Conservation (phyloP, 2,888 invertebrate species). For the Tineola bisselliella region DNA sequence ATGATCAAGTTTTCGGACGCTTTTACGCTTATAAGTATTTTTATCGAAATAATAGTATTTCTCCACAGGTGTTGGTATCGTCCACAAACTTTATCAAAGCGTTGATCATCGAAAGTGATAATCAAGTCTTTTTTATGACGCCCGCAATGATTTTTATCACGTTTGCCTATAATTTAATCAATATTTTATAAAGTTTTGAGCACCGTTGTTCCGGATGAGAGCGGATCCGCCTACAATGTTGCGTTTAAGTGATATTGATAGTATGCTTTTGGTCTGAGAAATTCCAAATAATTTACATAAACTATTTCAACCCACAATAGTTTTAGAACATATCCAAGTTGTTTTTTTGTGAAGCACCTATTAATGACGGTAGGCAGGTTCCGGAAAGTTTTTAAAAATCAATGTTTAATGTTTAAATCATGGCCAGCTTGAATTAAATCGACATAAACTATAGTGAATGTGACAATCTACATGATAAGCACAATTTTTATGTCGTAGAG, state of each 20-base stretch:
- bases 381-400: too few relatives aligned
- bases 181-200: slow-evolving; percentile 14
- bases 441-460: too few relatives aligned
- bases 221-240: slow-evolving; percentile 35
- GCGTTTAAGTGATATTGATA: slow-evolving; percentile 29
- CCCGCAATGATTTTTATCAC: slow-evolving; percentile 37
- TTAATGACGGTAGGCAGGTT: too few relatives aligned
- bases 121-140: slow-evolving; percentile 36
- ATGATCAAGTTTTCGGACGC: neutral
- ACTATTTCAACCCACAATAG: slow-evolving; percentile 21
- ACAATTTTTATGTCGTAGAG: too few relatives aligned
- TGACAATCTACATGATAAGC: too few relatives aligned
- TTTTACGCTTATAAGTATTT: neutral
- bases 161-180: slow-evolving; percentile 21
- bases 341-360: too few relatives aligned
- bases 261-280: slow-evolving; percentile 31
- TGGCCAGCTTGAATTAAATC: too few relatives aligned
- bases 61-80: neutral
- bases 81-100: neutral
- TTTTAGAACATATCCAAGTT: neutral
- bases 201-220: slow-evolving; percentile 36
- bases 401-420: too few relatives aligned
- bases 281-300: slow-evolving; percentile 43
- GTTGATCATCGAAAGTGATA: slow-evolving; percentile 28
- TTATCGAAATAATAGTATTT: neutral